Evolutionary conservation across 2,888 invertebrate genomes (phyloP), one percentile per base, ranked within the genome.

Genomic region (Alsophila aescularia): DNA sequence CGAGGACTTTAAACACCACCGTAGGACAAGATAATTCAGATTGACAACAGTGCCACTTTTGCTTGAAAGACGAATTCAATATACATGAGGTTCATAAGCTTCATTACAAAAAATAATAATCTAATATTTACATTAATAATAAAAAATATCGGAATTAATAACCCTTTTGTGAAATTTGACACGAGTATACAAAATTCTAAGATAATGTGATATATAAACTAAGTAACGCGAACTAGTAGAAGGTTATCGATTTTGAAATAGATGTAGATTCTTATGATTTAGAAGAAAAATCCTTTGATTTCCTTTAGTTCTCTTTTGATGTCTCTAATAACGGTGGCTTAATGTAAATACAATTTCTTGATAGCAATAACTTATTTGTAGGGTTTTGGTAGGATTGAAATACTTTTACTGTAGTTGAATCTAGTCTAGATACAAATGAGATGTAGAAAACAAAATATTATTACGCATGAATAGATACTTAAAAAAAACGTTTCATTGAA

Each of bases 101-200:
- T n/a, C n/a, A n/a, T n/a, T n/a, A n/a, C n/a, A n/a, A n/a, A n/a
- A n/a, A n/a, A n/a, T n/a, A n/a, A n/a, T n/a, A n/a, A n/a, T n/a
- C n/a, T n/a, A n/a, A n/a, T n/a, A n/a, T n/a, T n/a, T n/a, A n/a
- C 14, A 10, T 60, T 56, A 13, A 34, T n/a, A 27, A 16, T 18
- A 4, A 40, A 34, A 40, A 48, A 48, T 48, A 50, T 50, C 31
- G 50, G 12, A 45, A 47, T 41, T 48, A 41, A 52, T 44, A 40
- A 47, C 52, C 41, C 32, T 51, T 57, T 57, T 41, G 7, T 43
- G 44, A 59, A 49, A 53, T 53, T 48, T 56, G 58, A 62, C 63
- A 59, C 66, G 71, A 73, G 76, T 84, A 82, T 86, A 88, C 87
- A 86, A 87, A 66, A 90, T 89, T 90, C 89, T 90, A 90, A 90